Conservation (phyloP, 2,113 vertebrate species). For the Melanocharis versteri region DNA sequence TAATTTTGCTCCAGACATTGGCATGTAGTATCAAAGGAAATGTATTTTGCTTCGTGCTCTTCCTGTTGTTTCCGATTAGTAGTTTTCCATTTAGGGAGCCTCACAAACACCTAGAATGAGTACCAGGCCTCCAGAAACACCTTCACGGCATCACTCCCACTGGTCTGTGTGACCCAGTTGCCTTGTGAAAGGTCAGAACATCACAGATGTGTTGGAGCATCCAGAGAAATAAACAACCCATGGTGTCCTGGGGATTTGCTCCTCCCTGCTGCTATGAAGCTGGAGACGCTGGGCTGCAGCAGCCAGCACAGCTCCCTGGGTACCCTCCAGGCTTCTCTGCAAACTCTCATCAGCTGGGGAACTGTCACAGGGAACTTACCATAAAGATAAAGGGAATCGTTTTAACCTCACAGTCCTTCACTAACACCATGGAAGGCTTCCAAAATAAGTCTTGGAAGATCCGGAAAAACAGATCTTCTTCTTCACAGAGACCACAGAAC, state of each 20-base stretch:
- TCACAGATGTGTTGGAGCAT: background rate
- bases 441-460: background rate
- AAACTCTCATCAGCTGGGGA: background rate
- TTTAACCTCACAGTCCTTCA: background rate
- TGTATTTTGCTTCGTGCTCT: fast-evolving
- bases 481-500: background rate
- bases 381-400: background rate
- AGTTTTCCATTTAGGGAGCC: background rate
- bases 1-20: background rate
- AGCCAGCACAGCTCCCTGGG: background rate
- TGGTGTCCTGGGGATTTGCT: background rate
- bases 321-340: background rate
- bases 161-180: background rate
- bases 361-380: background rate
- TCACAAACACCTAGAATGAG: background rate
- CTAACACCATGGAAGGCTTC: background rate
- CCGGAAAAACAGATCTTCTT: background rate
- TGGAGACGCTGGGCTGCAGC: background rate
- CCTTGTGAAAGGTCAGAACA: background rate
- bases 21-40: background rate
- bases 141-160: background rate
- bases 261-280: background rate
- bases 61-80: background rate
- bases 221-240: background rate
- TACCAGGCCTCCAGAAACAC: background rate